phyloP scores from a whole-genome alignment of 2,888 invertebrate genomes.

The Stenolophus ochropezus region DNA sequence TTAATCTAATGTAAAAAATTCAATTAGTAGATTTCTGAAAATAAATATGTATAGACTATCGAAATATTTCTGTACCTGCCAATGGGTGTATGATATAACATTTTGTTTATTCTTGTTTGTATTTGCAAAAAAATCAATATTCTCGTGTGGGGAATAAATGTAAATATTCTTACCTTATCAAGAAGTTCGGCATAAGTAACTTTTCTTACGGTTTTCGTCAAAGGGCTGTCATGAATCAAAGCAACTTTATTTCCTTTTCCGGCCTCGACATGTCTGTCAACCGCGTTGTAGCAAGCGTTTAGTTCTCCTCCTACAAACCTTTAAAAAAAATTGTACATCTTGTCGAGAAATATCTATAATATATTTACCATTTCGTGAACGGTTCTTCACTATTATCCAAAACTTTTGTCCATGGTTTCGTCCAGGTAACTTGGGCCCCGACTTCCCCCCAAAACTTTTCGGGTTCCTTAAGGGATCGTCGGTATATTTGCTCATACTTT shows the following conservation, averaged over 20 bases:
- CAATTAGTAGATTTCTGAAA: too few species aligned
- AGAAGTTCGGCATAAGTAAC: slow-evolving; percentile 89
- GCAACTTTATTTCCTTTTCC: slow-evolving; percentile 88
- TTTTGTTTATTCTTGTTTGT: too few species aligned
- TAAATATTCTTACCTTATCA: slow-evolving; percentile 79
- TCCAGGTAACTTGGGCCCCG: slow-evolving; percentile 85
- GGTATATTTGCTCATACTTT: slow-evolving; percentile 79
- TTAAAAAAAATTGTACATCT: slow-evolving; percentile 46
- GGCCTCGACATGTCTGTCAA: slow-evolving; percentile 90
- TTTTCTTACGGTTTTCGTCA: slow-evolving; percentile 84
- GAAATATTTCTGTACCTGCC: too few species aligned
- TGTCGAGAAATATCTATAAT: neutral
- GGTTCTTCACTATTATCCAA: slow-evolving; percentile 89
- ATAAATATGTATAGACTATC: too few species aligned
- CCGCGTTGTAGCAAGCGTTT: slow-evolving; percentile 94
- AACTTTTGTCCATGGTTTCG: slow-evolving; percentile 88
- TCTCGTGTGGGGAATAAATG: neutral
- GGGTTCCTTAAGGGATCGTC: slow-evolving; percentile 83
- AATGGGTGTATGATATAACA: too few species aligned
- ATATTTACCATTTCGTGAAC: slow-evolving; percentile 89
- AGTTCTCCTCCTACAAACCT: slow-evolving; percentile 94
- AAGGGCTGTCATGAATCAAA: slow-evolving; percentile 92
- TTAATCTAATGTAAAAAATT: too few species aligned
- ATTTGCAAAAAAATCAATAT: too few species aligned
- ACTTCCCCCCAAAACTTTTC: slow-evolving; percentile 91